These are phyloP conservation scores for Parelbella ahira DNA, from an alignment of 2,888 invertebrate species.

Conservation along the genomic window DNA sequence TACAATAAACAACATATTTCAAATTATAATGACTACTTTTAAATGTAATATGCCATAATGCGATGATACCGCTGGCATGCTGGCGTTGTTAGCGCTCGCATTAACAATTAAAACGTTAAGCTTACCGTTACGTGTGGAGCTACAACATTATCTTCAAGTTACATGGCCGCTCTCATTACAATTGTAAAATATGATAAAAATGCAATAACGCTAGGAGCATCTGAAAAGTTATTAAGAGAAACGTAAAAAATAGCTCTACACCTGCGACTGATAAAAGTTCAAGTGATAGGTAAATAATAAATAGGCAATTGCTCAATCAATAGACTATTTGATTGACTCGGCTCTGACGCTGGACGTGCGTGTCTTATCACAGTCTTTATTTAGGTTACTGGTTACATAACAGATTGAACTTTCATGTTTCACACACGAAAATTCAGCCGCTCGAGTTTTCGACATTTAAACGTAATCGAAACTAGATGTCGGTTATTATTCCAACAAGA, in stretches of 20 bases:
- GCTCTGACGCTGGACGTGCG: too few species aligned
- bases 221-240: slow-evolving; percentile 1
- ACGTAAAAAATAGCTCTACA: slow-evolving; percentile 11
- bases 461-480: too few species aligned
- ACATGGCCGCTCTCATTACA: slow-evolving; percentile 19
- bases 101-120: slow-evolving; percentile 20
- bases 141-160: slow-evolving; percentile 21
- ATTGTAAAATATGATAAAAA: slow-evolving; percentile 14
- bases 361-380: slow-evolving; percentile 38
- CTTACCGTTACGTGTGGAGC: slow-evolving; percentile 19
- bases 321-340: too few species aligned
- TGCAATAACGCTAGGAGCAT: slow-evolving; percentile 10
- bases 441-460: slow-evolving; percentile 52
- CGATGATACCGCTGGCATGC: slow-evolving; percentile 4
- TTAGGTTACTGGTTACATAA: slow-evolving; percentile 38
- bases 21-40: slow-evolving; percentile 18
- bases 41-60: slow-evolving; percentile 20
- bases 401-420: slow-evolving; percentile 26
- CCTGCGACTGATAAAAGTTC: slow-evolving; percentile 19
- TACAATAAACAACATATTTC: slow-evolving; percentile 13
- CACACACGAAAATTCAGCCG: slow-evolving; percentile 13
- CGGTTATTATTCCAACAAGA: too few species aligned
- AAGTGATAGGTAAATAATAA: too few species aligned
- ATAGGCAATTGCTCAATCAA: slow-evolving; percentile 53
- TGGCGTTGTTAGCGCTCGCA: slow-evolving; percentile 10